phyloP scores from a whole-genome alignment of 2,888 invertebrate genomes.

The Drosophila mercatorum region DNA sequence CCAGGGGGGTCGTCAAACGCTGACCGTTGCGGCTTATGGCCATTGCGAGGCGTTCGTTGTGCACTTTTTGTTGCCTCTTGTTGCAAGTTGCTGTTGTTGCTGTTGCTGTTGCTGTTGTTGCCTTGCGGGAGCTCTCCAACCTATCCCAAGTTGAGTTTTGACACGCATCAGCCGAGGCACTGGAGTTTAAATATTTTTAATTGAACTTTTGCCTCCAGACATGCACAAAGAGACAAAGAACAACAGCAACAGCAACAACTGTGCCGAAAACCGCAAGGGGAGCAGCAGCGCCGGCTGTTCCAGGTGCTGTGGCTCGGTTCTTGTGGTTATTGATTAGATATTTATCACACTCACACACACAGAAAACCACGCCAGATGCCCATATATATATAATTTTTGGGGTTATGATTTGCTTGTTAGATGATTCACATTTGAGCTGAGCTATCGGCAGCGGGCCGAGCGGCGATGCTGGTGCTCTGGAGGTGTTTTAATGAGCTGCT shows the following conservation, averaged over 20 bases:
- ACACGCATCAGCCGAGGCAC: conserved; percentile 77
- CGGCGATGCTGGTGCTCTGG: not conserved
- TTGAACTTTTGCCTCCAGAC: conserved; percentile 80
- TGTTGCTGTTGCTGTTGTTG: conserved; percentile 52
- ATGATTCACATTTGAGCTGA: conserved; percentile 30
- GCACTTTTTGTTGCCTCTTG: conserved; percentile 41
- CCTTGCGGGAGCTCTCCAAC: conserved; percentile 81
- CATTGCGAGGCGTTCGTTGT: conserved; percentile 64
- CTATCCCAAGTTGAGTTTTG: conserved; percentile 83
- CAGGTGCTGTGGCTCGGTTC: conserved; percentile 46
- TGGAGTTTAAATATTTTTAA: conserved; percentile 79
- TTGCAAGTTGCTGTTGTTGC: conserved; percentile 25
- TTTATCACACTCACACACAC: conserved; percentile 39
- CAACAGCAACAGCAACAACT: conserved; percentile 35
- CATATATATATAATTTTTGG: conserved; percentile 44
- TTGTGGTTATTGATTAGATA: conserved; percentile 76
- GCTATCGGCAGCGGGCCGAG: conserved; percentile 12
- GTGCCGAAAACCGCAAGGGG: conserved; percentile 53
- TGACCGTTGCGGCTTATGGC: conserved; percentile 69
- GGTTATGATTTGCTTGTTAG: conserved; percentile 48
- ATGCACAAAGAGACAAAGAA: conserved; percentile 43
- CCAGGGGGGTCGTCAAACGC: conserved; percentile 57
- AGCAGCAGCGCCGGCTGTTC: not conserved
- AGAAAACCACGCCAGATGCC: conserved; percentile 39
- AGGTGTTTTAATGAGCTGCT: not conserved